Percentiles rank a stretch among this genome's conserved stretches.
These are phyloP conservation scores for Dolichotis patagonum DNA, from an alignment of 2,113 vertebrate genomes.

Conservation along the genomic window DNA sequence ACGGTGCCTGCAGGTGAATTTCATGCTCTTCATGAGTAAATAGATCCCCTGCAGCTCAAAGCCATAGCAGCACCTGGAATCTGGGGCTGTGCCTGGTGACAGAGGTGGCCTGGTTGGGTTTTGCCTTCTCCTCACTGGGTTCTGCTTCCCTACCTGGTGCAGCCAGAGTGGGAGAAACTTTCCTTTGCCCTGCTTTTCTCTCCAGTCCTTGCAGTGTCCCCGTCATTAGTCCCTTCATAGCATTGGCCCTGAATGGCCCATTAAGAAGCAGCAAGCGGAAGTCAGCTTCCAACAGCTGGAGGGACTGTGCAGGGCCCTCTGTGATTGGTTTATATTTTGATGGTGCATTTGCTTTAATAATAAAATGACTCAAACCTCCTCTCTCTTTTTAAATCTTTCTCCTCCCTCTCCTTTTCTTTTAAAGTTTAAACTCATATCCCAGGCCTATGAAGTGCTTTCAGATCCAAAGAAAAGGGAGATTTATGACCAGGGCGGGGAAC, in stretches of 20 bases:
- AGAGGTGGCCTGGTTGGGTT: not conserved
- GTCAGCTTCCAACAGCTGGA: not conserved
- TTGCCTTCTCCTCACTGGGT: not conserved
- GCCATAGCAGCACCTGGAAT: not conserved
- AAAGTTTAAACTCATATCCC: constrained; percentile 99
- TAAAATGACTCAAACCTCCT: not conserved
- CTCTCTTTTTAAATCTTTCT: constrained; percentile 14
- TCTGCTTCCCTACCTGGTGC: not conserved
- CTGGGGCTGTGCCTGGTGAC: not conserved
- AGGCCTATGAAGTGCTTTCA: constrained; percentile 98
- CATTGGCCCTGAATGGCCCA: not conserved
- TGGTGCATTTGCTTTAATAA: not conserved
- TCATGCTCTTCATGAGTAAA: not conserved
- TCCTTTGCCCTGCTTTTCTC: not conserved
- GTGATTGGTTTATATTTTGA: not conserved
- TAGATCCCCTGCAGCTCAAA: not conserved
- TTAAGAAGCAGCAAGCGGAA: not conserved
- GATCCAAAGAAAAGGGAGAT: constrained; percentile 96
- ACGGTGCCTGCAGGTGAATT: not conserved
- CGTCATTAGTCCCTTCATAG: not conserved
- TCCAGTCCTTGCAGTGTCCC: not conserved
- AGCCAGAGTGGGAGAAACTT: not conserved
- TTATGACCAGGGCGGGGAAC: constrained; percentile 98
- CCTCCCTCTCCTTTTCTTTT: constrained; percentile 74
- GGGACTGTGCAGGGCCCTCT: not conserved